Conservation (phyloP, 64 coral and sea anemone genomes). For the Stichodactyla helianthus region DNA sequence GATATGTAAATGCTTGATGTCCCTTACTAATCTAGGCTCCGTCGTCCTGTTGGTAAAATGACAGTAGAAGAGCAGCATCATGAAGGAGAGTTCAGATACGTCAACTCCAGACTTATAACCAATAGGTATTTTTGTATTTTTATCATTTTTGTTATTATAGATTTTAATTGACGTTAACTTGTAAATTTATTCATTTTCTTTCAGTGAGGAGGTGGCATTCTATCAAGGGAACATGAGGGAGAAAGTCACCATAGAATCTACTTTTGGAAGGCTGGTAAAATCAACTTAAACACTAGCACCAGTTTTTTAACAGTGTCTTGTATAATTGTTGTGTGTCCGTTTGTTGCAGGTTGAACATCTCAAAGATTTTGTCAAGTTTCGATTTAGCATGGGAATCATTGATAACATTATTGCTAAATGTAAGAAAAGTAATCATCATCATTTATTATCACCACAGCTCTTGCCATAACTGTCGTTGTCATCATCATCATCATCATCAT, state of each 20-base stretch:
- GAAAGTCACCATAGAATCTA: constrained; percentile 67
- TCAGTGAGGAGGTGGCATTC: constrained; percentile 95
- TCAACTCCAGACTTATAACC: constrained; percentile 91
- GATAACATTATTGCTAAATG: constrained; percentile 98
- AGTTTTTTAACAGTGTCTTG: not conserved
- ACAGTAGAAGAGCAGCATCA: constrained; percentile 90
- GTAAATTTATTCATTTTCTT: not conserved
- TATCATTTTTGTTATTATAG: not conserved
- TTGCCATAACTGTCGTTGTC: not conserved
- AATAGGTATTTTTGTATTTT: constrained; percentile 59
- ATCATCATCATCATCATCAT: not conserved
- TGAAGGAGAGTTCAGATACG: constrained; percentile 94
- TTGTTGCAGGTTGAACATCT: constrained; percentile 69
- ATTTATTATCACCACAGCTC: not conserved
- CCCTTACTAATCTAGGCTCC: constrained; percentile 35
- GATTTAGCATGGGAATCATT: constrained; percentile 93
- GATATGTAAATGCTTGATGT: not conserved
- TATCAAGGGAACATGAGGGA: constrained; percentile 89
- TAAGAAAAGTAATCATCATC: constrained; percentile 39
- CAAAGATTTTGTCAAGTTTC: constrained; percentile 86
- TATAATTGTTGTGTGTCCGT: not conserved
- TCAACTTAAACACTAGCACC: not conserved
- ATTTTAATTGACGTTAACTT: too few species aligned
- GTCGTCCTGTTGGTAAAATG: constrained; percentile 93
- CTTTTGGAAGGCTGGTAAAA: constrained; percentile 84